Percentiles rank a stretch among this genome's conserved stretches.
Evolutionary conservation across 2,888 invertebrate species (phyloP).

Genomic region (Netelia virgata): DNA sequence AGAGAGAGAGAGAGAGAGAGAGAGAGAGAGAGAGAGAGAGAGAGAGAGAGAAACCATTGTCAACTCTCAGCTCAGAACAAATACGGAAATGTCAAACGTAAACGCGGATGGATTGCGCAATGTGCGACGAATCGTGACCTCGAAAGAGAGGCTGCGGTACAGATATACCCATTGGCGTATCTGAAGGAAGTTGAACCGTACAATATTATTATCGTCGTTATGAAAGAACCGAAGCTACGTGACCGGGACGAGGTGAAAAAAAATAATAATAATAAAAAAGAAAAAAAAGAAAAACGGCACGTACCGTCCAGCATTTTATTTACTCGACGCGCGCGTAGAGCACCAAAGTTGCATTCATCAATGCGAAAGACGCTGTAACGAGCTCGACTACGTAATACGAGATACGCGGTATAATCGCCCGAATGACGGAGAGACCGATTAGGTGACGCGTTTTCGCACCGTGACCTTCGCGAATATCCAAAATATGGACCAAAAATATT

Average conservation of each 20-base stretch:
- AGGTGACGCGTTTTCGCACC: background rate
- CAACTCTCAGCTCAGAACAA: background rate
- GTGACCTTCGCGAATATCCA: background rate
- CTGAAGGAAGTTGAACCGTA: background rate
- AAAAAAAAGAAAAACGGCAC: background rate
- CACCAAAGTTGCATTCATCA: no score
- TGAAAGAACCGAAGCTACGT: background rate
- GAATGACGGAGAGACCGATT: slow-evolving; percentile 54
- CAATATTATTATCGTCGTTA: background rate
- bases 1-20: no score
- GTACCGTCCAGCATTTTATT: background rate
- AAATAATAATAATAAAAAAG: background rate
- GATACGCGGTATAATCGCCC: slow-evolving; percentile 52
- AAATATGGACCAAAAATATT: no score
- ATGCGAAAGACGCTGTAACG: background rate
- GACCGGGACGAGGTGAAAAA: background rate
- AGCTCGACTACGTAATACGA: background rate
- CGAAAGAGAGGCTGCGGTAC: slow-evolving; percentile 41
- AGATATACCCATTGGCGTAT: background rate
- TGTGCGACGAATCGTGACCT: slow-evolving; percentile 60
- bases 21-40: no score
- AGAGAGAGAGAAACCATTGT: background rate
- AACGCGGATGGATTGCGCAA: slow-evolving; percentile 75
- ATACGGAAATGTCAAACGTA: slow-evolving; percentile 76
- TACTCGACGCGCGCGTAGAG: no score